A percentile compares a stretch with the other conserved stretches of the same genome.
phyloP scores from a whole-genome alignment of 37 sponge, comb jelly and placozoan genomes.

The Amphimedon queenslandica region DNA sequence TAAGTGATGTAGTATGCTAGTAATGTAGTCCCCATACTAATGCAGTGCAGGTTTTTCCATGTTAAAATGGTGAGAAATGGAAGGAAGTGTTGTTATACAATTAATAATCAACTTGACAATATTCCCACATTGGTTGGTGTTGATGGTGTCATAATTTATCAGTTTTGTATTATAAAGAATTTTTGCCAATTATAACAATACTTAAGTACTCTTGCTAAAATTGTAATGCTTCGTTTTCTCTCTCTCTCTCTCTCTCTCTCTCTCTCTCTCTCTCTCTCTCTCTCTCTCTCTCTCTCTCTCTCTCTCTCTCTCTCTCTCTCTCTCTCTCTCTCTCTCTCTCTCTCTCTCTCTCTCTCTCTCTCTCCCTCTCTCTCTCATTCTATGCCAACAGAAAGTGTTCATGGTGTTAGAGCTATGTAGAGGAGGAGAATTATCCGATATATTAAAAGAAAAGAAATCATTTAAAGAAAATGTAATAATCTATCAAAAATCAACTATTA shows the following conservation, averaged over 20 bases:
- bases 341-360: constrained; percentile 42
- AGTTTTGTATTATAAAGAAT: too few species aligned
- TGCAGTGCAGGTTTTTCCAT: not conserved
- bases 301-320: constrained; percentile 35
- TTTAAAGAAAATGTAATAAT: constrained; percentile 70
- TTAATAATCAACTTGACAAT: too few species aligned
- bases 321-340: constrained; percentile 40
- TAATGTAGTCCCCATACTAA: too few species aligned
- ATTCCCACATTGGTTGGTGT: too few species aligned
- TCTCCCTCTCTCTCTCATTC: constrained; percentile 12
- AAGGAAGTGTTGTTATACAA: too few species aligned
- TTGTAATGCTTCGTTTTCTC: too few species aligned
- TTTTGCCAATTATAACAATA: too few species aligned
- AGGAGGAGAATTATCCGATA: constrained; percentile 74
- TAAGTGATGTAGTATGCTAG: too few species aligned
- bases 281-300: constrained; percentile 29
- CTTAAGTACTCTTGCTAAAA: too few species aligned
- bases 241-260: too few species aligned
- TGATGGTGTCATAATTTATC: too few species aligned
- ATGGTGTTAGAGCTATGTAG: constrained; percentile 84
- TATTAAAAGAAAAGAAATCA: constrained; percentile 42
- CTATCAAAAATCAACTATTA: not conserved
- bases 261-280: constrained; percentile 1
- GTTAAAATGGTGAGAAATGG: too few species aligned
- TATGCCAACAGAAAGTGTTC: constrained; percentile 74